These are phyloP conservation scores for Crax fasciolata DNA, from an alignment of 2,797 vertebrate species.

Conservation along the genomic window DNA sequence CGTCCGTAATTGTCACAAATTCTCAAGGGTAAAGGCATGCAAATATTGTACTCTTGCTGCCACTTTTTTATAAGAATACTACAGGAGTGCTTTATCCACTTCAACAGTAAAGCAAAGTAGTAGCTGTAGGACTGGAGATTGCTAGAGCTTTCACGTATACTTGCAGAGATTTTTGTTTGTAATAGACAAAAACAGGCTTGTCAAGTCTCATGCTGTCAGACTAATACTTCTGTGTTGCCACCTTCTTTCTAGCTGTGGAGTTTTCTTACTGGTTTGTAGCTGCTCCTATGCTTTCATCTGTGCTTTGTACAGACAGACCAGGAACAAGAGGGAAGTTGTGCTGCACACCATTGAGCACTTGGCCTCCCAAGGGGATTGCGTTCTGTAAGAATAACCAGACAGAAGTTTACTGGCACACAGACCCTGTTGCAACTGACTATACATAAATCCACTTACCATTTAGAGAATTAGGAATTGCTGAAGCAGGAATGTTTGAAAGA, in stretches of 20 bases:
- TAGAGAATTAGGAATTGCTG: not conserved
- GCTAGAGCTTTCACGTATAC: not conserved
- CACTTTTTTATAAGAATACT: not conserved
- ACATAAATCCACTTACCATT: fast-evolving
- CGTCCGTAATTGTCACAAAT: not conserved
- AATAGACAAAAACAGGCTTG: not conserved
- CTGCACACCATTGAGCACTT: not conserved
- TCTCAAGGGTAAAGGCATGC: not conserved
- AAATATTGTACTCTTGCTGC: not conserved
- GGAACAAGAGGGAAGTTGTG: not conserved
- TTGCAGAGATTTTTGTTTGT: not conserved
- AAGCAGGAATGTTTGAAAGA: not conserved
- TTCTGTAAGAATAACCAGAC: not conserved
- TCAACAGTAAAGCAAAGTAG: not conserved
- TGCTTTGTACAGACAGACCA: not conserved
- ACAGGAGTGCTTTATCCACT: not conserved
- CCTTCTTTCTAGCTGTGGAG: not conserved
- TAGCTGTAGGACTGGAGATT: not conserved
- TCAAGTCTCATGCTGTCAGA: not conserved
- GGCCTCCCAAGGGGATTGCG: not conserved
- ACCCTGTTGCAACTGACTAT: not conserved
- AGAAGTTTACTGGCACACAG: not conserved
- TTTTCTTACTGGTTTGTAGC: not conserved
- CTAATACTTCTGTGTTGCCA: not conserved
- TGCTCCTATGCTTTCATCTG: not conserved